These are phyloP conservation scores for Scalopus aquaticus DNA, from an alignment of 2,113 vertebrate species.

Conservation along the genomic window DNA sequence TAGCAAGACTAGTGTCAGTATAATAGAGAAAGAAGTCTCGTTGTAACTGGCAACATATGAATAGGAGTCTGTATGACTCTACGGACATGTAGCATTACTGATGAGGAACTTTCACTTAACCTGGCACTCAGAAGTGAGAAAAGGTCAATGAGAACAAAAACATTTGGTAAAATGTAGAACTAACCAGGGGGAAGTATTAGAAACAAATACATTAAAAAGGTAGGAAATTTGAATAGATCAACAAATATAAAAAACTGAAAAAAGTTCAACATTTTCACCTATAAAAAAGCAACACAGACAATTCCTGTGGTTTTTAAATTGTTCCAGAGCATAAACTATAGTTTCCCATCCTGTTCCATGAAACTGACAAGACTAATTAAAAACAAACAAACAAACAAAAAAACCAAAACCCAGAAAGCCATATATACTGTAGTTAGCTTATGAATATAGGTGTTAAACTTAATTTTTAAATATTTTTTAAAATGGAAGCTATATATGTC, in stretches of 20 bases:
- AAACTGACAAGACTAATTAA: not conserved
- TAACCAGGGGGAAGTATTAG: not conserved
- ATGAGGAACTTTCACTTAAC: not conserved
- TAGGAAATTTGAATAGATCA: not conserved
- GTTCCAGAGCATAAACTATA: not conserved
- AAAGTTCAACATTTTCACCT: not conserved
- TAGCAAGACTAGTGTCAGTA: slow-evolving; percentile 4
- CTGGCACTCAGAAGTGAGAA: not conserved
- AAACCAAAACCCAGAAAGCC: too few species aligned
- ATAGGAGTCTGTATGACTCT: not conserved
- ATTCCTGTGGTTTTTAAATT: not conserved
- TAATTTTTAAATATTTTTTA: not conserved
- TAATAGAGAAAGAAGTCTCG: not conserved
- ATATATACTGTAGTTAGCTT: not conserved
- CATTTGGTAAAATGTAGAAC: not conserved
- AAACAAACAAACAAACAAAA: not conserved
- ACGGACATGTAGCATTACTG: not conserved
- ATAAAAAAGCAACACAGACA: not conserved
- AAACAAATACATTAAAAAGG: not conserved
- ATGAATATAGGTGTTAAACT: not conserved
- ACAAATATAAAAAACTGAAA: not conserved
- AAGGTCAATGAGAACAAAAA: not conserved
- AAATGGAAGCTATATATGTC: not conserved
- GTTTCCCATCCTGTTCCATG: not conserved
- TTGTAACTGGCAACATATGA: not conserved